A percentile compares a stretch with the other conserved stretches of the same genome.
These are phyloP conservation scores for Desoria tigrina DNA, from an alignment of 2,888 invertebrate species.

Conservation along the genomic window DNA sequence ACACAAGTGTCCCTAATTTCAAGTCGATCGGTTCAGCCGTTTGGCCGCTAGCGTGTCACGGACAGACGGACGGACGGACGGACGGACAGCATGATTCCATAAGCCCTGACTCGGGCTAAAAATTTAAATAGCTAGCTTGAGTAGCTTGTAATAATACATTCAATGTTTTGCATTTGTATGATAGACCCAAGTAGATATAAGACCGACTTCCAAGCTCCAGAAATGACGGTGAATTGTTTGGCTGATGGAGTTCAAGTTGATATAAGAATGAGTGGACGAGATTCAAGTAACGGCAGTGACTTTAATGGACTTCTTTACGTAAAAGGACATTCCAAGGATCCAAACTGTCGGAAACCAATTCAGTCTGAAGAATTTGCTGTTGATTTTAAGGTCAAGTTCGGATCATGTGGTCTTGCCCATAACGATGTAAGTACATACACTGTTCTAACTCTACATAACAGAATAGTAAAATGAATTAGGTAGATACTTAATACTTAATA, in stretches of 20 bases:
- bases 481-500: too few species aligned
- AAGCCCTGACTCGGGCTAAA: too few species aligned
- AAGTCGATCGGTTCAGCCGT: too few species aligned
- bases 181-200: conserved; percentile 56
- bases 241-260: conserved; percentile 89
- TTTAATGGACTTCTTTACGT: conserved; percentile 91
- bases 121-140: too few species aligned
- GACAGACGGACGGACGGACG: too few species aligned
- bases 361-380: conserved; percentile 71
- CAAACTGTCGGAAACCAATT: conserved; percentile 78
- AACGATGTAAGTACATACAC: conserved; percentile 68
- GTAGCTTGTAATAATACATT: too few species aligned
- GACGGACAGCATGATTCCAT: too few species aligned
- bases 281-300: conserved; percentile 60
- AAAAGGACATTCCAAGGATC: conserved; percentile 91
- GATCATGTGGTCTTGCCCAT: conserved; percentile 86
- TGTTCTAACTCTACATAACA: too few species aligned
- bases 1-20: too few species aligned
- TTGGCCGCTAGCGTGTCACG: too few species aligned
- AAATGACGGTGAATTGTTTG: conserved; percentile 83
- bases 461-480: too few species aligned
- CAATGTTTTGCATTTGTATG: too few species aligned
- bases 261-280: conserved; percentile 63
- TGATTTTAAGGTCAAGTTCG: conserved; percentile 85
- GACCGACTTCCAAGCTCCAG: conserved; percentile 81